phyloP scores from a whole-genome alignment of 1,140 invertebrate genomes.

The Eubasilissa regina region DNA sequence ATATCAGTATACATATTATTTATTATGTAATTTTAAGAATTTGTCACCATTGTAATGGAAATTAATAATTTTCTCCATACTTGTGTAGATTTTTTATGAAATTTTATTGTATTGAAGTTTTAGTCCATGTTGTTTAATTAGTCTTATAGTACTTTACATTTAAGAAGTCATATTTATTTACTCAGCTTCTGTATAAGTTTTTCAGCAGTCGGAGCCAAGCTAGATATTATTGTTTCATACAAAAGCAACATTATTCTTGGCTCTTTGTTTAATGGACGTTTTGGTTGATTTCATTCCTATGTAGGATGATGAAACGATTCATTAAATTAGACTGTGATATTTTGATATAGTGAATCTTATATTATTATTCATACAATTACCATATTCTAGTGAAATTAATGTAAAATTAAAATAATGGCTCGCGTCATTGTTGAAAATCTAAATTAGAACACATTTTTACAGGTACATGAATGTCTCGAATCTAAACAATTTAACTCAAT shows the following conservation, averaged over 20 bases:
- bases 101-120: constrained; percentile 37
- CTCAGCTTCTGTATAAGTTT: constrained; percentile 9
- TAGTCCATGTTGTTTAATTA: constrained; percentile 36
- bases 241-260: constrained; percentile 43
- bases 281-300: constrained; percentile 47
- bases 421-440: too few relatives aligned
- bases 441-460: too few relatives aligned
- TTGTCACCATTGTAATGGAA: constrained; percentile 13
- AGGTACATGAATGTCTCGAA: too few relatives aligned
- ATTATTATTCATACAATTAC: too few relatives aligned
- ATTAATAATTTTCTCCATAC: constrained; percentile 12
- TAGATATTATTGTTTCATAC: constrained; percentile 44
- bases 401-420: too few relatives aligned
- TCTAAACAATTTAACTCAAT: too few relatives aligned
- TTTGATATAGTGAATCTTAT: constrained; percentile 50
- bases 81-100: constrained; percentile 36
- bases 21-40: constrained; percentile 28
- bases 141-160: constrained; percentile 32
- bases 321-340: constrained; percentile 61
- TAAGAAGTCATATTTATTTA: constrained; percentile 45
- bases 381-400: too few relatives aligned
- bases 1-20: constrained; percentile 22
- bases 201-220: constrained; percentile 55
- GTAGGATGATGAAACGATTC: constrained; percentile 55
- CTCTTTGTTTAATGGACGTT: constrained; percentile 58